Base-by-base conservation (phyloP, 2,888 invertebrate genomes). In the Xestia sexstrigata region DNA sequence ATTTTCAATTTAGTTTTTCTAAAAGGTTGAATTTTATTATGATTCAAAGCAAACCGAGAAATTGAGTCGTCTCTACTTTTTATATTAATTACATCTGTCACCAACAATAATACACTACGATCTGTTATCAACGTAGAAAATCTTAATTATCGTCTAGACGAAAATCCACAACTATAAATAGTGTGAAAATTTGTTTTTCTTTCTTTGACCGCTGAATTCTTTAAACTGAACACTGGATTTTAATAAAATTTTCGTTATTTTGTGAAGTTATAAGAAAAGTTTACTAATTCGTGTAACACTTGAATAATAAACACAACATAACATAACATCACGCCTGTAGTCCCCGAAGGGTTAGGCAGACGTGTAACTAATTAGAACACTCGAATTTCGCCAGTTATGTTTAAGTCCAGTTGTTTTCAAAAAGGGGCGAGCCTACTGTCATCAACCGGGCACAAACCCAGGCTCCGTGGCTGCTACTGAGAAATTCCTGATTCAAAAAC, bases 71-170 rank as follows among this genome's bases (percentile, higher is more conserved):
- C 20, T n/a, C 4, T 49, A 11, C 17, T 52, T 1, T 4, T 30
- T 26, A 47, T 69, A 70, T 76, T 55, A 69, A 76, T 76, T 26
- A 39, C 35, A 39, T 76, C 52, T 76, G 35, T 47, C 76, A 76
- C 35, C 35, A 35, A 45, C 52, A 68, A 15, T 69, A 35, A 35
- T 23, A 15, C 1, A 30, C 63, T 17, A 23, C 13, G 47, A 6
- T 23, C 47, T 60, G 60, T 45, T 1, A n/a, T 20, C 20, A n/a
- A 58, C 9, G 35, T 7, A 30, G 35, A 70, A 69, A 23, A 17
- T 60, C 0, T n/a, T 47, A 45, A 47, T 60, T 30, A 65, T 8
- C 42, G 9, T 8, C 13, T 52, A 76, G 26, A 47, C 3, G 9
- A 45, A 76, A 52, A 52, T 55, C 26, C 23, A 23, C 23, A 17